phyloP scores from a whole-genome alignment of 2,113 vertebrate species.

The Peromyscus maniculatus region DNA sequence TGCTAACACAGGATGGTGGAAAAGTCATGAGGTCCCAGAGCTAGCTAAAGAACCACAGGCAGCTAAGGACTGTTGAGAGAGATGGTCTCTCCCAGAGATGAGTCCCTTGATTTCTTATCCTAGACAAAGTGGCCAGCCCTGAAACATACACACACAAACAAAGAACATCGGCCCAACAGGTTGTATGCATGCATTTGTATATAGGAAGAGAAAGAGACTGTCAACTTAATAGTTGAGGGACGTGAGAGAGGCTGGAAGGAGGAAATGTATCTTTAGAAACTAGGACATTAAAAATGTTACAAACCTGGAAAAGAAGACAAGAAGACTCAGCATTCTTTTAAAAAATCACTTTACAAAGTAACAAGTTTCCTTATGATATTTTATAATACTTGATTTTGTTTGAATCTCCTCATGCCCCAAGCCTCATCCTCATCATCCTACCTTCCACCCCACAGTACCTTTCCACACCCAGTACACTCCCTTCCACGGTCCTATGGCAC shows the following conservation, averaged over 20 bases:
- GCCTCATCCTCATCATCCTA: background rate
- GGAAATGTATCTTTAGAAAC: background rate
- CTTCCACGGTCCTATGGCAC: background rate
- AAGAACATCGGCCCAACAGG: too few relatives aligned
- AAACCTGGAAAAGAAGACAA: background rate
- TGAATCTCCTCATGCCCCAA: background rate
- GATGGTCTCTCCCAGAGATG: background rate
- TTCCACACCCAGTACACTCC: background rate
- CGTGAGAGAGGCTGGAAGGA: background rate
- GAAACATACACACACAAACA: background rate
- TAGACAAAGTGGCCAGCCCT: background rate
- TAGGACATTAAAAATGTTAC: background rate
- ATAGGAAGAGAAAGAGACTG: background rate
- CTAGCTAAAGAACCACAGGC: background rate
- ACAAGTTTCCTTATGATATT: background rate
- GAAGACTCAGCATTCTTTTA: background rate
- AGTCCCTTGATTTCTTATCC: background rate
- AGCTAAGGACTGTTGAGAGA: background rate
- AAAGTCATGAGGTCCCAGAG: background rate
- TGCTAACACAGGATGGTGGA: background rate
- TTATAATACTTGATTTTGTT: background rate
- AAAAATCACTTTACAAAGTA: background rate
- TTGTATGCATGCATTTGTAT: background rate
- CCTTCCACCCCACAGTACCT: background rate
- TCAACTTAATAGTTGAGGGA: too few relatives aligned